Base-by-base conservation (phyloP, 1,140 invertebrate species). In the Drosophila ficusphila region DNA sequence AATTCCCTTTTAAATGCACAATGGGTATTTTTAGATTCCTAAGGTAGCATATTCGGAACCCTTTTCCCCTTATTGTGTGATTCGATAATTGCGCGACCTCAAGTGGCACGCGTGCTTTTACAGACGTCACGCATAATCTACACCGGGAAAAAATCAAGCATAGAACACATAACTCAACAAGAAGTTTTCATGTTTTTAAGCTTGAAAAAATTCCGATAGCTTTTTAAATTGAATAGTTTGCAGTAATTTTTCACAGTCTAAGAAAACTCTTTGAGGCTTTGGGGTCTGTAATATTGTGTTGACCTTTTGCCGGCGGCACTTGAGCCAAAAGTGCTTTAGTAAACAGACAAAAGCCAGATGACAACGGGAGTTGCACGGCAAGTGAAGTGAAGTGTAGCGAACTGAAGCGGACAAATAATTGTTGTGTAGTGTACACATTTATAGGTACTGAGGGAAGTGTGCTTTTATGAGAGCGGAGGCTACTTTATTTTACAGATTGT, bases 401-500 rank as follows among this genome's bases (percentile, higher is more conserved):
- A 65, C 42, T 65, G 31, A 61, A 58, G 49, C 46, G 68, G 27
- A 46, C 34, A 72, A 52, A 72, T 56, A 62, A 19, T 46, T 47
- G 33, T 33, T 54, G 19, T 39, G 38, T 25, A 36, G 44, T 19
- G 34, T 38, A 18, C 18, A 19, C 38, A 44, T 27, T 29, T 46
- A n/a, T 27, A 23, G 11, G 38, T 29, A n/a, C 6, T 1, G 36
- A n/a, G 36, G 14, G 8, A 33, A 11, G 16, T 48, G 23, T 9
- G 23, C 23, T 7, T 21, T 23, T 23, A 23, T 51, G 14, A 38
- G 23, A 16, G 42, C 36, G 19, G 49, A 52, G 34, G 60, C 64
- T 57, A 60, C 31, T 38, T 48, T 73, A 68, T 62, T 74, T 65
- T 53, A 68, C 57, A 69, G 81, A 85, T 85, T 85, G 58, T 57